phyloP scores from a whole-genome alignment of 2,113 vertebrate species.

The Datnioides undecimradiatus region DNA sequence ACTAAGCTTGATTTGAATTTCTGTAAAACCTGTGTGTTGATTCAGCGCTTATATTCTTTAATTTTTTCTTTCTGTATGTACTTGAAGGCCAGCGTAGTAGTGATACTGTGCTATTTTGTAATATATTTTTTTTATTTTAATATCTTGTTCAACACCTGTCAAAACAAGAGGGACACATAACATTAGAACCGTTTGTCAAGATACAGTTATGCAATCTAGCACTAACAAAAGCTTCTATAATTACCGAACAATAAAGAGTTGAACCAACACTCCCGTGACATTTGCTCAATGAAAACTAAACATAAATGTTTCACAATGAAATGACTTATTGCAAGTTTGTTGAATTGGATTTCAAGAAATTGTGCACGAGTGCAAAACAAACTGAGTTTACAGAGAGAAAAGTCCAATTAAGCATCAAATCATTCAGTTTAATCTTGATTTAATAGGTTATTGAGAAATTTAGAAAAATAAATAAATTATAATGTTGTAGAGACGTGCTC shows the following conservation, averaged over 20 bases:
- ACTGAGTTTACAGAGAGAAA: neutral
- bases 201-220: neutral
- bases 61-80: neutral
- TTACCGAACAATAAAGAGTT: neutral
- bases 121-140: neutral
- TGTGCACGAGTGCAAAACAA: neutral
- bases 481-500: neutral
- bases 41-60: neutral
- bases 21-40: neutral
- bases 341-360: neutral
- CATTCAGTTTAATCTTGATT: neutral
- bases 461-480: neutral
- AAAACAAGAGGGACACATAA: neutral
- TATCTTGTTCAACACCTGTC: neutral
- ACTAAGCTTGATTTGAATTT: neutral
- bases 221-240: neutral
- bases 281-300: no score
- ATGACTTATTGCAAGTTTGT: neutral
- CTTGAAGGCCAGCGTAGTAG: neutral
- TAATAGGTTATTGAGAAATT: neutral
- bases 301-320: no score
- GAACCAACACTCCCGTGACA: neutral
- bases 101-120: neutral
- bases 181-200: neutral
- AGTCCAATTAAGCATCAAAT: neutral